Evolutionary conservation across 2,888 invertebrate species (phyloP).

Genomic region (Hypselothyrea guttata): DNA sequence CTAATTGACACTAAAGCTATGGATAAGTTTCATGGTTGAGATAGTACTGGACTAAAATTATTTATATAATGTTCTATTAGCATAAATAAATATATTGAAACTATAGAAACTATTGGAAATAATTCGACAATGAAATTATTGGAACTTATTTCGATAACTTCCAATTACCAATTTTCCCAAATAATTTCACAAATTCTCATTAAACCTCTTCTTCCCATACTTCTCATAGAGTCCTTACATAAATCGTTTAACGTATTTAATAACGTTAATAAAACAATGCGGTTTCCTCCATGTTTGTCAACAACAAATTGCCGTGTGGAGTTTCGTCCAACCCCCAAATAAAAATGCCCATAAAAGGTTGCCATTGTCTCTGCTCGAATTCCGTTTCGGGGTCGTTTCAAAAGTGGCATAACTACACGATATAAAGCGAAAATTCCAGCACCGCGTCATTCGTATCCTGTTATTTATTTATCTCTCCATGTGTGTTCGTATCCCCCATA

Average conservation of each 20-base stretch:
- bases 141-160: no score
- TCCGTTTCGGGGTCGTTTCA: constrained; percentile 2
- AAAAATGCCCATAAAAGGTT: not conserved
- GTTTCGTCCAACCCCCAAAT: constrained; percentile 11
- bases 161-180: no score
- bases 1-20: constrained; percentile 34
- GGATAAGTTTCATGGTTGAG: no score
- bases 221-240: no score
- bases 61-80: no score
- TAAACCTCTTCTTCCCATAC: no score
- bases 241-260: constrained; percentile 15
- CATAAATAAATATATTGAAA: no score
- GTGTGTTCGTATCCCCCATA: constrained; percentile 34
- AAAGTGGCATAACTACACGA: constrained; percentile 45
- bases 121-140: no score
- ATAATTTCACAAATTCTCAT: no score
- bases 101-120: no score
- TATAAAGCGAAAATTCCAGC: constrained; percentile 52
- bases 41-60: no score
- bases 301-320: constrained; percentile 16
- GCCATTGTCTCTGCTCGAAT: constrained; percentile 14
- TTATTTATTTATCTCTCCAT: constrained; percentile 61
- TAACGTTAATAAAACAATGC: constrained; percentile 27
- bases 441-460: constrained; percentile 68
- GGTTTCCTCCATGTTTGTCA: constrained; percentile 28